Percentiles rank a stretch among this genome's conserved stretches.
Conservation (phyloP, 2,888 invertebrate species). For the Mythimna lalbum region DNA sequence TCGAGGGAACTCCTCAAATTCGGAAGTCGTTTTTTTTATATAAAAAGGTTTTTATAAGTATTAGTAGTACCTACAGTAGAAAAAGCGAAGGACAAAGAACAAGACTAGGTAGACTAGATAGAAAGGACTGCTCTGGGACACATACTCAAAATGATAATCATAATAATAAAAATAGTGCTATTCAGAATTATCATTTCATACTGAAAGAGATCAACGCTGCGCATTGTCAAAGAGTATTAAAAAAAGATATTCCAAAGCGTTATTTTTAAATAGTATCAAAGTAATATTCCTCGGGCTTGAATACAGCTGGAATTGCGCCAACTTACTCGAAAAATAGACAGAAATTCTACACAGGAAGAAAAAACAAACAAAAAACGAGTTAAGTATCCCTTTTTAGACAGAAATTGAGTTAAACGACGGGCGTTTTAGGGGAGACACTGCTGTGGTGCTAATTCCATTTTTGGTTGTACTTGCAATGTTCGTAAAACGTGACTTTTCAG, state of each 20-base stretch:
- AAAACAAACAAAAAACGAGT: conserved; percentile 44
- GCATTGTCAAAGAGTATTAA: conserved; percentile 1
- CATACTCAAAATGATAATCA: too few species aligned
- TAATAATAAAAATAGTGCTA: too few species aligned
- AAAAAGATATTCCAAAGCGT: conserved; percentile 4
- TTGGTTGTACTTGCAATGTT: conserved; percentile 1
- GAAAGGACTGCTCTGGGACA: too few species aligned
- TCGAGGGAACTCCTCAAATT: too few species aligned
- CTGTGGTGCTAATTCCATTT: conserved; percentile 29
- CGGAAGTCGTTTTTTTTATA: too few species aligned
- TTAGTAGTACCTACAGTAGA: too few species aligned
- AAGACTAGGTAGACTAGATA: too few species aligned
- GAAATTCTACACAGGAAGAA: conserved; percentile 31
- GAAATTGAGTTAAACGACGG: conserved; percentile 54
- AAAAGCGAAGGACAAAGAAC: too few species aligned
- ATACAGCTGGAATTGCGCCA: conserved; percentile 58
- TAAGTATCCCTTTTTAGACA: conserved; percentile 40
- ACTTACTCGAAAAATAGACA: conserved; percentile 37
- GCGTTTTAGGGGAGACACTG: conserved; percentile 43
- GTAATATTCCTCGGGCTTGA: conserved; percentile 35
- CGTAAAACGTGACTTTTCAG: conserved; percentile 3
- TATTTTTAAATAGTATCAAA: conserved; percentile 31
- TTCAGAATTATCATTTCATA: too few species aligned
- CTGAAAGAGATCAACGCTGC: neutral
- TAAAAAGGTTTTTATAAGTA: too few species aligned